Conservation (phyloP, 2,888 invertebrate species). For the Pseudococcus jackbeardsleyi region DNA sequence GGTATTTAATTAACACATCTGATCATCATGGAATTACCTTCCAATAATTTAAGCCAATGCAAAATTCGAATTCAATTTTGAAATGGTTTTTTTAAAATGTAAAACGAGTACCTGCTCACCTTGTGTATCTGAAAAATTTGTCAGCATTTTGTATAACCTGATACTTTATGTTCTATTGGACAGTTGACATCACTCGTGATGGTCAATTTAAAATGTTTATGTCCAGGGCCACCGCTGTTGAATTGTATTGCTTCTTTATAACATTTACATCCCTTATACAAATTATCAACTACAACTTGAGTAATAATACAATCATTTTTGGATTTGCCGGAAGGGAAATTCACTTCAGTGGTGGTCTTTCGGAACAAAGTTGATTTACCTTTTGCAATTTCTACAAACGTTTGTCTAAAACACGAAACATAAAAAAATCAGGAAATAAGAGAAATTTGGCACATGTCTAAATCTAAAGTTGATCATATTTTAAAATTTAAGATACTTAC, state of each 20-base stretch:
- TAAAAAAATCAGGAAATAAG: no score
- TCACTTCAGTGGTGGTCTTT: background rate
- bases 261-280: background rate
- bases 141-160: slow-evolving; percentile 10
- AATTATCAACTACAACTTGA: background rate
- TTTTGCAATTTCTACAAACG: slow-evolving; percentile 15
- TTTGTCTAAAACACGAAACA: slow-evolving; percentile 6
- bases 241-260: background rate
- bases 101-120: no score
- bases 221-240: background rate
- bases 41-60: no score
- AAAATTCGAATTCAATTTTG: no score
- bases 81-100: no score
- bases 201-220: background rate
- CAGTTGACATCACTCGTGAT: background rate
- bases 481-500: background rate
- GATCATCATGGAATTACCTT: no score
- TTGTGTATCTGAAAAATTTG: no score
- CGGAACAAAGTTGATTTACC: background rate
- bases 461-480: no score
- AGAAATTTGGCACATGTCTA: no score
- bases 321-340: background rate
- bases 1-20: no score
- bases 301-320: slow-evolving; percentile 18
- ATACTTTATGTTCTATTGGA: background rate